Evolutionary conservation across 2,888 invertebrate genomes (phyloP).

Genomic region (Leucophora obtusa): DNA sequence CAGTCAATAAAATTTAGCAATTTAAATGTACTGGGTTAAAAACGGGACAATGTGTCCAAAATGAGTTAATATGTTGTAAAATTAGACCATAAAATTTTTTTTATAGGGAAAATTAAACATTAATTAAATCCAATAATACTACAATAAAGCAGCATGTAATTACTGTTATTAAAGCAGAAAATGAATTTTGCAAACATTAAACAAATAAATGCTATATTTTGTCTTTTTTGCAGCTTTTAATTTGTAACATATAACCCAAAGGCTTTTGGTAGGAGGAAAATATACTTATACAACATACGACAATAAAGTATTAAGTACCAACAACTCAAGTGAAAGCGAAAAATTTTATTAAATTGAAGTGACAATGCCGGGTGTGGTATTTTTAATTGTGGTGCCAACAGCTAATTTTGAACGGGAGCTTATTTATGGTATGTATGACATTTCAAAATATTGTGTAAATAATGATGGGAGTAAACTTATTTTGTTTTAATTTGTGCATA

Average conservation of each 20-base stretch:
- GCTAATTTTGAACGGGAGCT: slow-evolving; percentile 83
- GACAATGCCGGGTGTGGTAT: slow-evolving; percentile 83
- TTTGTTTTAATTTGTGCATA: slow-evolving; percentile 12
- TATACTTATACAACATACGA: background rate
- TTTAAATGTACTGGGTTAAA: too few species aligned
- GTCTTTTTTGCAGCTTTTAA: slow-evolving; percentile 12
- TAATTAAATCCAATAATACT: slow-evolving; percentile 37
- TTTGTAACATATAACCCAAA: slow-evolving; percentile 37
- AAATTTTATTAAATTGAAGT: slow-evolving; percentile 19
- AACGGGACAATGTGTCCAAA: too few species aligned
- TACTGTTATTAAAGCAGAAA: slow-evolving; percentile 12
- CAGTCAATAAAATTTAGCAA: too few species aligned
- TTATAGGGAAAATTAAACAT: slow-evolving; percentile 11
- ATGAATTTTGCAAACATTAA: slow-evolving; percentile 10
- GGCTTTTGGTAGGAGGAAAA: slow-evolving; percentile 1
- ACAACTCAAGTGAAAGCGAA: background rate
- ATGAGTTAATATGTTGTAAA: slow-evolving; percentile 34
- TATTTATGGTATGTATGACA: slow-evolving; percentile 74
- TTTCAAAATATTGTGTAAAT: slow-evolving; percentile 6
- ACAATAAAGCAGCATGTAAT: background rate
- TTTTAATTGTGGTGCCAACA: slow-evolving; percentile 85
- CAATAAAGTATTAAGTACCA: too few species aligned
- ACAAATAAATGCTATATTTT: background rate
- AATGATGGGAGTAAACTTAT: background rate
- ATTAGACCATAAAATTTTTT: slow-evolving; percentile 13